Evolutionary conservation across 2,888 invertebrate genomes (phyloP).

Genomic region (Autographa pulchrina): DNA sequence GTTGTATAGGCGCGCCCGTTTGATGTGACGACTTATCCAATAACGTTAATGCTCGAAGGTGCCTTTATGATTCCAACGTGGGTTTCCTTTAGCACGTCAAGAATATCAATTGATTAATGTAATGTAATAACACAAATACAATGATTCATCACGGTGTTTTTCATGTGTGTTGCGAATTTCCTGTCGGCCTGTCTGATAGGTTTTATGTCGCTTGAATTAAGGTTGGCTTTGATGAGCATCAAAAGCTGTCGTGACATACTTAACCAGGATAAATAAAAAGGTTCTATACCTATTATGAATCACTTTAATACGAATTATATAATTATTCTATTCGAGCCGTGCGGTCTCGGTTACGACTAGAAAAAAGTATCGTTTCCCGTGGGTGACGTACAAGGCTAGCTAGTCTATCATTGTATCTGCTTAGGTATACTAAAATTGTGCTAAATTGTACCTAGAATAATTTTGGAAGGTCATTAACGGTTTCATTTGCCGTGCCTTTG

Average conservation of each 20-base stretch:
- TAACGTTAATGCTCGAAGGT: conserved; percentile 79
- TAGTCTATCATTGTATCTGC: neutral
- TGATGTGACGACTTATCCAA: conserved; percentile 87
- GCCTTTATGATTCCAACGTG: conserved; percentile 52
- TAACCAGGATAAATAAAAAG: conserved; percentile 39
- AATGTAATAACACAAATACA: conserved; percentile 58
- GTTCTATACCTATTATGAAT: conserved; percentile 29
- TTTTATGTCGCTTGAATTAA: conserved; percentile 52
- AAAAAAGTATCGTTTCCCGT: conserved; percentile 45
- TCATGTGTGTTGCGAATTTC: conserved; percentile 46
- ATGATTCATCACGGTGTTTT: conserved; percentile 58
- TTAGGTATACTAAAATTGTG: neutral
- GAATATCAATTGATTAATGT: conserved; percentile 65
- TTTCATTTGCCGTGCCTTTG: neutral
- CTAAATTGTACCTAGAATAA: neutral
- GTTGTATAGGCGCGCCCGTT: conserved; percentile 62
- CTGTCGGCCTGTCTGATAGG: conserved; percentile 51
- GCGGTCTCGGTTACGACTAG: conserved; percentile 32
- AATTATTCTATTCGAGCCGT: conserved; percentile 15
- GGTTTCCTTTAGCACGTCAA: conserved; percentile 58
- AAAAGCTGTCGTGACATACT: conserved; percentile 46
- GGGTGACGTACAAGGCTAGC: conserved; percentile 22
- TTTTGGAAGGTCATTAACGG: neutral
- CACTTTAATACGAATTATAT: conserved; percentile 42
- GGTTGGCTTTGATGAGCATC: conserved; percentile 43